These are phyloP conservation scores for Paedocypris sp. DNA, from an alignment of 2,113 vertebrate genomes.

Conservation along the genomic window DNA sequence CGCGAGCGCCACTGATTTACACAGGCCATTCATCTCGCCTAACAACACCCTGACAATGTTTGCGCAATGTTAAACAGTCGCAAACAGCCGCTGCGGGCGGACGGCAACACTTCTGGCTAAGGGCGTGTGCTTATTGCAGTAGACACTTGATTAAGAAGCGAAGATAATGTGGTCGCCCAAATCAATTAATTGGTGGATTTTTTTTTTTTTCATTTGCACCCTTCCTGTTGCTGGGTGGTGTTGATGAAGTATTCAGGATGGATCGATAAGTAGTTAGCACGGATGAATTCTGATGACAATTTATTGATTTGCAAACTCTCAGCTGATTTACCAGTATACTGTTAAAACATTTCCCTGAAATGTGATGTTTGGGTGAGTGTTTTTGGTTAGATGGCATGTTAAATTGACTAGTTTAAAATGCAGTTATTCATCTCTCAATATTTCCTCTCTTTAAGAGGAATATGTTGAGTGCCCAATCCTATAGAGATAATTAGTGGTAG, in stretches of 20 bases:
- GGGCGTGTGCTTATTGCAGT: not conserved
- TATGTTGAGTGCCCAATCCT: too few relatives aligned
- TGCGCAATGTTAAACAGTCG: constrained; percentile 20
- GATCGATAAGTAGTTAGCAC: constrained; percentile 2
- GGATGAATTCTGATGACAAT: constrained; percentile 5
- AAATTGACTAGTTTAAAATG: too few relatives aligned
- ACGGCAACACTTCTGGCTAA: not conserved
- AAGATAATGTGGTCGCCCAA: not conserved
- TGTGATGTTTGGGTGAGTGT: not conserved
- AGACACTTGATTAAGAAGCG: constrained; percentile 7
- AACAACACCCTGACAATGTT: constrained; percentile 21
- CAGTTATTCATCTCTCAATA: too few relatives aligned
- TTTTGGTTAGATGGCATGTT: not conserved
- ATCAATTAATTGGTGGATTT: constrained; percentile 1
- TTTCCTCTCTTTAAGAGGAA: too few relatives aligned
- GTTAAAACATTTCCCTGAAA: not conserved
- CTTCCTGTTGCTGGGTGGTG: not conserved
- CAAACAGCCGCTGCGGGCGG: constrained; percentile 12
- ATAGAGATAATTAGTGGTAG: too few relatives aligned
- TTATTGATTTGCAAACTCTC: constrained; percentile 6
- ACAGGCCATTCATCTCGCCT: constrained; percentile 19
- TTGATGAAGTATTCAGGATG: not conserved
- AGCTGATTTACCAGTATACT: not conserved
- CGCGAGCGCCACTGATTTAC: constrained; percentile 10
- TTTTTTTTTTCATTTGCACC: too few relatives aligned